Evolutionary conservation across 2,888 invertebrate species (phyloP).

Genomic region (Atethmia centrago): DNA sequence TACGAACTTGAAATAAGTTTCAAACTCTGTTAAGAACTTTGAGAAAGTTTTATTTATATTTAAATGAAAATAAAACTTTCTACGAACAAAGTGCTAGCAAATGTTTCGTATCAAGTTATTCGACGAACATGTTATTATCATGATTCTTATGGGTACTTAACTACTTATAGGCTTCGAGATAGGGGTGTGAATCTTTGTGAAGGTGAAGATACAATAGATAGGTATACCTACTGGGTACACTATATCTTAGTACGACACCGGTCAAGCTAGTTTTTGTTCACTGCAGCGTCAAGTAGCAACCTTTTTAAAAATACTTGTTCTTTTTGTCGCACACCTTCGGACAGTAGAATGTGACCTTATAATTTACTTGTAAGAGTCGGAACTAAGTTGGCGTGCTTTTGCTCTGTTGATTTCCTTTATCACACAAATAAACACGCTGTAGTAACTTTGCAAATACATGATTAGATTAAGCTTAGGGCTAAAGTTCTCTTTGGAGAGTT

Average conservation of each 20-base stretch:
- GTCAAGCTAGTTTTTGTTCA: constrained; percentile 53
- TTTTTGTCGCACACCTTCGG: constrained; percentile 26
- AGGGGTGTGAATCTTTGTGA: not conserved
- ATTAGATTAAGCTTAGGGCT: not conserved
- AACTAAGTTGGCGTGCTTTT: not conserved
- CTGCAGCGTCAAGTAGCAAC: constrained; percentile 34
- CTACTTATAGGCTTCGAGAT: not conserved
- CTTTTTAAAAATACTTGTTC: constrained; percentile 23
- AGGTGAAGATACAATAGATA: constrained; percentile 27
- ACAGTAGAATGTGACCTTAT: constrained; percentile 22
- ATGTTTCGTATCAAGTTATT: not conserved
- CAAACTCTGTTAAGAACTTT: constrained; percentile 2
- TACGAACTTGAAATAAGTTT: not conserved
- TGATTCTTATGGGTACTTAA: not conserved
- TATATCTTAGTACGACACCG: constrained; percentile 44
- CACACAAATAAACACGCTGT: not conserved
- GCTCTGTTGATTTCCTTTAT: not conserved
- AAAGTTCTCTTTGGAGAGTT: not conserved
- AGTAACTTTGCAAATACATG: not conserved
- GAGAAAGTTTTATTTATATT: constrained; percentile 29
- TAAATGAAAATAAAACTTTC: constrained; percentile 29
- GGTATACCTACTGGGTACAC: constrained; percentile 11
- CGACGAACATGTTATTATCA: constrained; percentile 6
- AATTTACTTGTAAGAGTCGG: constrained; percentile 13
- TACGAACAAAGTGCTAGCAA: constrained; percentile 9